Evolutionary conservation across 2,113 vertebrate genomes (phyloP).

Genomic region (Pygoscelis antarcticus): DNA sequence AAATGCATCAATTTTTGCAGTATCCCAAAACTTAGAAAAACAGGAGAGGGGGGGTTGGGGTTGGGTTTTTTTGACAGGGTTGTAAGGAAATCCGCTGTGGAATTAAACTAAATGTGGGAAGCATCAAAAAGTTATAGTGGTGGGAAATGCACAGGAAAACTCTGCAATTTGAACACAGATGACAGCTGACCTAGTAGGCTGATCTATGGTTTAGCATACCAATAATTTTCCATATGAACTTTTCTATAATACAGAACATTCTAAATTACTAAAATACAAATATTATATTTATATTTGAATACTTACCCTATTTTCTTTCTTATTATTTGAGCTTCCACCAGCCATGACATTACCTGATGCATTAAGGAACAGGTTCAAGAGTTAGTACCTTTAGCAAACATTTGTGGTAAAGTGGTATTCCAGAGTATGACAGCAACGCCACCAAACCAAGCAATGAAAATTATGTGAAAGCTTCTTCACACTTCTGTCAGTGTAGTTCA

Average conservation of each 20-base stretch:
- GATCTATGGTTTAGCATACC: not conserved
- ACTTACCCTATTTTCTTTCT: constrained; percentile 11
- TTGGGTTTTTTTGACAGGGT: not conserved
- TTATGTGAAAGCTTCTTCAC: not conserved
- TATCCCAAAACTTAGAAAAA: not conserved
- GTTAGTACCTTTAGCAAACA: not conserved
- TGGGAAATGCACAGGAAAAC: not conserved
- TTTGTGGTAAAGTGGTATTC: not conserved
- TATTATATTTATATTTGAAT: not conserved
- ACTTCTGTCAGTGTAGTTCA: not conserved
- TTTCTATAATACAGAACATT: not conserved
- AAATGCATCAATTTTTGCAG: not conserved
- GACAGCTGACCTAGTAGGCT: not conserved
- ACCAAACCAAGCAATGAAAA: not conserved
- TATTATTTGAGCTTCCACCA: not conserved
- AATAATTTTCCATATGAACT: not conserved
- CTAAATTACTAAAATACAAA: not conserved
- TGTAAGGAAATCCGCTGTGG: not conserved
- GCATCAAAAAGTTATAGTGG: not conserved
- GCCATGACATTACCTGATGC: not conserved
- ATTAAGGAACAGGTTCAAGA: not conserved
- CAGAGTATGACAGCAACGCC: not conserved
- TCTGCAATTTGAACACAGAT: not conserved
- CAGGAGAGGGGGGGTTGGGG: not conserved
- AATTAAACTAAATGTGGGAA: not conserved